Evolutionary conservation across 1,140 invertebrate species (phyloP), one percentile per base, ranked within the genome.

Genomic region (Vanessa atalanta): DNA sequence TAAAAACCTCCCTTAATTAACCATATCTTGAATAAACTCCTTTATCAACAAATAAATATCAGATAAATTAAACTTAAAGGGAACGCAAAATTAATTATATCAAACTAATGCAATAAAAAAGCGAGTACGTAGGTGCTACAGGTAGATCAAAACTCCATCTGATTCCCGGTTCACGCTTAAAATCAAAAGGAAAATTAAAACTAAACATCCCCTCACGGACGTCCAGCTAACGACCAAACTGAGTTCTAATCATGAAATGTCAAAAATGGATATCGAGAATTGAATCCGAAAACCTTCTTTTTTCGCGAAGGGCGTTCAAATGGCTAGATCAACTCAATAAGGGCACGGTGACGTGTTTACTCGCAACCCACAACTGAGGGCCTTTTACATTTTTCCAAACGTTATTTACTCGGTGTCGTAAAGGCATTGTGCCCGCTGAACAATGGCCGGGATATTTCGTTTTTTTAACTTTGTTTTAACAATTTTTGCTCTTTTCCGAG

Each of bases 251-350:
- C 90, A 92, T 82, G 87, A 81, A 82, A 88, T 84, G 90, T 92
- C 90, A 92, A 89, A 92, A 92, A 89, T 92, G 90, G 88, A 92
- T 92, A 92, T 91, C 83, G 85, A 82, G 89, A 90, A 90, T 90
- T 90, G 84, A 90, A 90, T 90, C 88, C 83, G 79, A 76, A 63
- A 77, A 82, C 68, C 84, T 85, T 86, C 79, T 85, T 90, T 89
- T 90, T 84, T 77, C 55, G 68, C 84, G 85, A 83, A 86, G 86
- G 88, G 87, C 83, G 83, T 86, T 80, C 84, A 86, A 90, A 91
- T 91, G 86, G 88, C 89, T 88, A 91, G 87, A 90, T 92, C 88
- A 87, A 90, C 88, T 90, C 85, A 86, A 90, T 89, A 88, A 89
- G 88, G 88, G 83, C 83, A 75, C 57, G 23, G 79, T 80, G 84